These are phyloP conservation scores for Scrobipalpa atriplicella DNA, from an alignment of 2,888 invertebrate species.

Conservation along the genomic window DNA sequence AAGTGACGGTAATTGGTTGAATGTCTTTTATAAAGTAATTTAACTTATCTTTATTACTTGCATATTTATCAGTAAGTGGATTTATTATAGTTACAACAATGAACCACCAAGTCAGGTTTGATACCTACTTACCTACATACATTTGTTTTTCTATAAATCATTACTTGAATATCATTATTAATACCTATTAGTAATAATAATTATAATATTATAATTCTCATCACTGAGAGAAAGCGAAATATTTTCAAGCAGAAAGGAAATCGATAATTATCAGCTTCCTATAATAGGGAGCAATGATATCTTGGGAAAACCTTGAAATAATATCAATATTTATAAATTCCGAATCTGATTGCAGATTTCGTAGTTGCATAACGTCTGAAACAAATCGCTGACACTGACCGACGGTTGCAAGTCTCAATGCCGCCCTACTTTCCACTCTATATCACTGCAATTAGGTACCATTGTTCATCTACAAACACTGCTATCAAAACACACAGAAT, in stretches of 20 bases:
- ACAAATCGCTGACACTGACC: slow-evolving; percentile 79
- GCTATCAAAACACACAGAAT: slow-evolving; percentile 55
- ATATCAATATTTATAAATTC: neutral
- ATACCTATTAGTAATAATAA: no score
- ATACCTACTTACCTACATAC: no score
- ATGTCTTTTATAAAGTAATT: neutral
- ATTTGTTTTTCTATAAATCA: no score
- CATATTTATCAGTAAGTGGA: neutral
- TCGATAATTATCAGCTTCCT: no score
- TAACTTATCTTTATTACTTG: neutral
- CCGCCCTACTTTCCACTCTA: slow-evolving; percentile 77
- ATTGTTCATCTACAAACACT: slow-evolving; percentile 52
- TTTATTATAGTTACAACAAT: no score
- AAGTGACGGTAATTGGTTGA: slow-evolving; percentile 19
- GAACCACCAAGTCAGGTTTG: no score
- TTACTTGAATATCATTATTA: no score
- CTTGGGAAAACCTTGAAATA: neutral
- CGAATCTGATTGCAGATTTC: neutral
- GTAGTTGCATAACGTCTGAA: slow-evolving; percentile 61
- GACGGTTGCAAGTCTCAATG: slow-evolving; percentile 70
- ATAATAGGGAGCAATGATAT: neutral
- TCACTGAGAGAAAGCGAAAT: no score
- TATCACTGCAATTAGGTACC: slow-evolving; percentile 62
- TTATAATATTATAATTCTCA: no score
- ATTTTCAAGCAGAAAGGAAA: no score